A percentile compares a stretch with the other conserved stretches of the same genome.
These are phyloP conservation scores for Limanda limanda DNA, from an alignment of 2,113 vertebrate genomes.

Conservation along the genomic window DNA sequence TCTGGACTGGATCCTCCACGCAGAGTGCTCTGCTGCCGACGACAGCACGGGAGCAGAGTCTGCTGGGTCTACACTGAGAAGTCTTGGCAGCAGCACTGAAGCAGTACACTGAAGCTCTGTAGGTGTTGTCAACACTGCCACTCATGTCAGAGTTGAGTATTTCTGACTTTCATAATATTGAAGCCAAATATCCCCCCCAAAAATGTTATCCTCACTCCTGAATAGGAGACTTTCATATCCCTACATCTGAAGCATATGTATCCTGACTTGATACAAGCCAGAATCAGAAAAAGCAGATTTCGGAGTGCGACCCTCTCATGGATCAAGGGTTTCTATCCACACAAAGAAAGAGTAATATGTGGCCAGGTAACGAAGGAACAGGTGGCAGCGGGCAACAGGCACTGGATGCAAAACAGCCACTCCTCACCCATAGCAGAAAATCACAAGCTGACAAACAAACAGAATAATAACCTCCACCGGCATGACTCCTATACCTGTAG, in stretches of 20 bases:
- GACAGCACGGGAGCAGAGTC: conserved; percentile 43
- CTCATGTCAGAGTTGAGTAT: conserved; percentile 36
- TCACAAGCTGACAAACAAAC: conserved; percentile 83
- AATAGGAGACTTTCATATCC: conserved; percentile 34
- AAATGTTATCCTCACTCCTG: conserved; percentile 20
- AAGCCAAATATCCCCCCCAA: conserved; percentile 29
- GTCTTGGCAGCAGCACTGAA: conserved; percentile 55
- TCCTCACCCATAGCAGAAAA: conserved; percentile 74
- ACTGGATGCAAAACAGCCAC: conserved; percentile 72
- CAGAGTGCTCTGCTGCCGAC: conserved; percentile 57
- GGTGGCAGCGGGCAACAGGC: conserved; percentile 68
- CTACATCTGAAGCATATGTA: conserved; percentile 19
- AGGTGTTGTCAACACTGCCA: conserved; percentile 48
- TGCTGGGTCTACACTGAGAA: conserved; percentile 41
- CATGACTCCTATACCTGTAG: conserved; percentile 76
- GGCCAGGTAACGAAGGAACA: conserved; percentile 74
- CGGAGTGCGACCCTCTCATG: conserved; percentile 5
- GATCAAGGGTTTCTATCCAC: conserved; percentile 46
- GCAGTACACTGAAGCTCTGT: conserved; percentile 46
- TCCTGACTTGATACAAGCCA: conserved; percentile 29
- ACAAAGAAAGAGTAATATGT: conserved; percentile 48
- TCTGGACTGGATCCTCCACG: conserved; percentile 51
- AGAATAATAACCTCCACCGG: conserved; percentile 80
- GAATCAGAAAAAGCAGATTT: conserved; percentile 16
- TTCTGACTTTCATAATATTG: conserved; percentile 28